Evolutionary conservation across 2,797 vertebrate genomes (phyloP).

Genomic region (Mallotus villosus): DNA sequence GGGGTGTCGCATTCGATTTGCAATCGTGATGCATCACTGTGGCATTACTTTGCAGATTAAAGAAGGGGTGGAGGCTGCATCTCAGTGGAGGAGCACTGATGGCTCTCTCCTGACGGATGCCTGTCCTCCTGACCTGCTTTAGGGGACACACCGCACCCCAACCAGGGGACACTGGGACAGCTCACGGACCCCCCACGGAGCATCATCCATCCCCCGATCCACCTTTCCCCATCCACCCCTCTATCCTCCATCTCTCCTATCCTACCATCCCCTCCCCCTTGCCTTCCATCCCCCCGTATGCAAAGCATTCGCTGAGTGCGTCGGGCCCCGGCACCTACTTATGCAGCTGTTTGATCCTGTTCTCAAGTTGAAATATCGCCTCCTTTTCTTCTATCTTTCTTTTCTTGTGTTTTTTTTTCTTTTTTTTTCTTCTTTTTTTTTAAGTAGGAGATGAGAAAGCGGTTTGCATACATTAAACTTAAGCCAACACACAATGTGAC

Average conservation of each 20-base stretch:
- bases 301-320: conserved; percentile 46
- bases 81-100: conserved; percentile 60
- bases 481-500: conserved; percentile 63
- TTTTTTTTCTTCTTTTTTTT: conserved; percentile 38
- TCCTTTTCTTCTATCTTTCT: neutral
- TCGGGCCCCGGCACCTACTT: conserved; percentile 58
- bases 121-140: conserved; percentile 55
- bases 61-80: conserved; percentile 68
- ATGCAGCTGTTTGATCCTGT: conserved; percentile 70
- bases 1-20: conserved; percentile 74
- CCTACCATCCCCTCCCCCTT: conserved; percentile 25
- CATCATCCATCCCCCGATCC: conserved; percentile 9
- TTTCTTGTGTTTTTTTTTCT: conserved; percentile 19
- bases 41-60: conserved; percentile 80
- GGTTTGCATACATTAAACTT: conserved; percentile 77
- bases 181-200: conserved; percentile 27
- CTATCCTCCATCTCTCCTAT: conserved; percentile 10
- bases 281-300: conserved; percentile 42
- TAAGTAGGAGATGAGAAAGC: conserved; percentile 67
- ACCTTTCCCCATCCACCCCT: conserved; percentile 18
- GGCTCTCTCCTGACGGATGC: conserved; percentile 62
- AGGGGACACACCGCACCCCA: conserved; percentile 32
- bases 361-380: conserved; percentile 52
- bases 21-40: conserved; percentile 78
- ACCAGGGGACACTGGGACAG: conserved; percentile 27